Evolutionary conservation across 2,888 invertebrate species (phyloP).

Genomic region (Ophraella communa): DNA sequence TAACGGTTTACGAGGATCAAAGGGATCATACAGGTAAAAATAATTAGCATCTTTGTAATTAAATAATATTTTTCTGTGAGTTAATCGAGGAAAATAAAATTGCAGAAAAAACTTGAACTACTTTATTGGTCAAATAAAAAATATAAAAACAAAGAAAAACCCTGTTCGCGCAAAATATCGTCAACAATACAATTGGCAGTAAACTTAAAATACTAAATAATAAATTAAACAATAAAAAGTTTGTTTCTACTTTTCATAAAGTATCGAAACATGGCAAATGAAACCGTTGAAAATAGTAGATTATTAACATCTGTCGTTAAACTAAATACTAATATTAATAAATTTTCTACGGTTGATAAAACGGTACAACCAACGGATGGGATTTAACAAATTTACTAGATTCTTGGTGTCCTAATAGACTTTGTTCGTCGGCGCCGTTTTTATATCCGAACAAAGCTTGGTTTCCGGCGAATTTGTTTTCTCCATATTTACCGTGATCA

Average conservation of each 20-base stretch:
- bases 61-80: not conserved
- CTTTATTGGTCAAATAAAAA: not conserved
- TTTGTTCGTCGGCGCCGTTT: slow-evolving; percentile 68
- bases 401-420: slow-evolving; percentile 68
- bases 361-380: slow-evolving; percentile 65
- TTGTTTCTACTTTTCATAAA: not conserved
- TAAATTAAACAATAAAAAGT: not conserved
- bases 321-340: not conserved
- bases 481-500: slow-evolving; percentile 68
- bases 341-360: slow-evolving; percentile 42
- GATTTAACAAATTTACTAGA: slow-evolving; percentile 64
- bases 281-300: not conserved
- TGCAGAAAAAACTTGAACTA: not conserved
- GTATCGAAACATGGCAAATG: not conserved
- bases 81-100: not conserved
- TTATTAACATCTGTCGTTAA: not conserved
- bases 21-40: too few relatives aligned
- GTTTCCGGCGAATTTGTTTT: slow-evolving; percentile 66
- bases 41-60: too few relatives aligned
- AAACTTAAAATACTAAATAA: not conserved
- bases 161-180: not conserved
- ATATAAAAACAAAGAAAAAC: not conserved
- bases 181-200: not conserved
- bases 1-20: too few relatives aligned
- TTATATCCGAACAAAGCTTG: slow-evolving; percentile 66